Evolutionary conservation across 2,113 vertebrate genomes (phyloP), one percentile per base, ranked within the genome.

Genomic region (Hepsetus odoe): DNA sequence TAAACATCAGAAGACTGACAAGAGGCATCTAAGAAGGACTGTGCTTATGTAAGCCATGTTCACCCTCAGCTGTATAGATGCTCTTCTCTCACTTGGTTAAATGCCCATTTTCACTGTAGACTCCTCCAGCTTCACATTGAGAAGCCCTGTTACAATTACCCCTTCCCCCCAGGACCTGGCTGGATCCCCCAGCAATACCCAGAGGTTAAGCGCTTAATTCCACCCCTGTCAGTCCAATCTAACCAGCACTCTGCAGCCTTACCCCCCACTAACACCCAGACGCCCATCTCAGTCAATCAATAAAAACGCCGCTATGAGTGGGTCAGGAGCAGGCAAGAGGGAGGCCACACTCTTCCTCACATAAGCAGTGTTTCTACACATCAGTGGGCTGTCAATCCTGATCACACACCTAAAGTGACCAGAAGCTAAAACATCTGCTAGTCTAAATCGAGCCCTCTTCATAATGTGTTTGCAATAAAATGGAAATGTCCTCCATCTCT

Each of bases 191-290:
- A 70, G 79, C 79, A 72, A 82, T 66, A 80, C 77, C 65, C 55
- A 4, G 53, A 33, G 81, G 88, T 89, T 86, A 90, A 89, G 83
- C 80, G 80, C 80, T 85, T 91, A 90, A 91, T 90, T 86, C 80
- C 81, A 88, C 85, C 88, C 84, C 72, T 82, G 84, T 86, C 80
- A 72, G 86, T 80, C 49, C 85, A 81, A 74, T 85, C 84, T 86
- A 83, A 62, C 55, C 74, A 76, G 81, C 80, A 80, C 77, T 78
- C 67, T 38, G 71, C 42, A 38, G 53, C 32, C 26, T 64, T 66
- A 73, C 58, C 44, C 26, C 79, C 66, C n/a, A 24, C 65, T 16
- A 40, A 58, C 40, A 35, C 14, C 28, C 71, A 61, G 75, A 67
- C 33, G 5, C 59, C 56, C 9, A 44, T 67, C 49, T 42, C 73